Base-by-base conservation (phyloP, 2,888 invertebrate genomes). In the Orthosia gothica region DNA sequence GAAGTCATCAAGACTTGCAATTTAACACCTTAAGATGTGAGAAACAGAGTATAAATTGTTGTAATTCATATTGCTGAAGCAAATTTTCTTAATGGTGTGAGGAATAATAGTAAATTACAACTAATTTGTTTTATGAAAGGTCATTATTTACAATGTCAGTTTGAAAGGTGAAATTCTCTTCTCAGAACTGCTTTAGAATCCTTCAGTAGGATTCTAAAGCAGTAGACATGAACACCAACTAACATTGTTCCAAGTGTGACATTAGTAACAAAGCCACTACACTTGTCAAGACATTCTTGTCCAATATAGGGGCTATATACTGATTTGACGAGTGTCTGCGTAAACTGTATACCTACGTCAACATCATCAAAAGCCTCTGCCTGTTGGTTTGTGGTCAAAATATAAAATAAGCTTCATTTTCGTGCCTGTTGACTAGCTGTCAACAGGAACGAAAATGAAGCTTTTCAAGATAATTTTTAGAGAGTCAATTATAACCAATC, bases 91-190 rank as follows among this genome's bases (percentile, higher is more conserved):
- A 50, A 50, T 64, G 20, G 18, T 20, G 16, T 57, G 13, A 26
- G 49, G 54, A 66, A 20, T 80, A 80, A 55, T 58, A 49, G 26
- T 55, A 50, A 49, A 49, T 54, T 63, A 57, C n/a, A 20, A 66
- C 45, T 73, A 62, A 78, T 66, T 66, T 66, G 66, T 49, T 40
- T 40, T 57, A 62, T 80, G 74, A 78, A 80, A 52, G 55, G 26
- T 32, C 3, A 32, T 54, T 40, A 20, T 18, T 26, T 49, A 62
- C 15, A 54, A 16, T 20, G 47, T 66, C 15, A 62, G 32, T 47
- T 26, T 45, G 20, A 55, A 65, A 57, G 47, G 52, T 58, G 74
- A 74, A 80, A 49, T 49, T 54, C 32, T 62, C 50, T 77, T 74
- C 74, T 62, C 32, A 32, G 57, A 65, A 47, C 32, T 26, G 47